These are phyloP conservation scores for Choreutis nemorana DNA, from an alignment of 2,888 invertebrate species.

Conservation along the genomic window DNA sequence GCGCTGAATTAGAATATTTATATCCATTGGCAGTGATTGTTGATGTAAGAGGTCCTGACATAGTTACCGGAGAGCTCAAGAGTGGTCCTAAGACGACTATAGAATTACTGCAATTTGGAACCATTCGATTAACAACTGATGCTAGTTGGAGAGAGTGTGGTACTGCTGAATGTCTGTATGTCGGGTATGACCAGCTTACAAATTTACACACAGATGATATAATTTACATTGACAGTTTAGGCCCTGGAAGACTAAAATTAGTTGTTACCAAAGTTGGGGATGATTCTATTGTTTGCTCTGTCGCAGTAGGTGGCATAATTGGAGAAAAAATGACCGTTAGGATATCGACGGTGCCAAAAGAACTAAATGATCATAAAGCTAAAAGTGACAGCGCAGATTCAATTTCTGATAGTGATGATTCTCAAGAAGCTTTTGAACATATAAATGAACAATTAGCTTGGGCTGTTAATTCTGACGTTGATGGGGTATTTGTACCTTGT, in stretches of 20 bases:
- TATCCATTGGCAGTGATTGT: constrained; percentile 55
- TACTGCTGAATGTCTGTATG: constrained; percentile 59
- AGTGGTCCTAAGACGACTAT: constrained; percentile 36
- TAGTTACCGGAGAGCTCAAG: constrained; percentile 48
- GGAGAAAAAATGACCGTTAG: constrained; percentile 59
- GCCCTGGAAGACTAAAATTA: constrained; percentile 39
- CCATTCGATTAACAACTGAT: constrained; percentile 58
- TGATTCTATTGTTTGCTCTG: constrained; percentile 56
- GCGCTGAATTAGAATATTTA: constrained; percentile 50
- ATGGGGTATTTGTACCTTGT: constrained; percentile 43
- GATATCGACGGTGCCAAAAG: constrained; percentile 55
- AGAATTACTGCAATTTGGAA: constrained; percentile 35
- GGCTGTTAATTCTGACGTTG: constrained; percentile 49
- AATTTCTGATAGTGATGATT: constrained; percentile 65
- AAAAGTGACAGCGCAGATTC: constrained; percentile 52
- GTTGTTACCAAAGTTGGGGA: constrained; percentile 40
- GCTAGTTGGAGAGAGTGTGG: constrained; percentile 61
- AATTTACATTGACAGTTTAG: constrained; percentile 51
- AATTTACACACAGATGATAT: constrained; percentile 57
- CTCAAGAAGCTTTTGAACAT: constrained; percentile 74
- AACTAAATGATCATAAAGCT: constrained; percentile 33
- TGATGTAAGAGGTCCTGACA: constrained; percentile 46
- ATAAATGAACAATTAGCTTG: constrained; percentile 55
- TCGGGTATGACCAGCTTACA: constrained; percentile 59
- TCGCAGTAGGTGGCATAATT: constrained; percentile 60